phyloP scores from a whole-genome alignment of 2,113 vertebrate genomes.

The Megalops atlanticus region DNA sequence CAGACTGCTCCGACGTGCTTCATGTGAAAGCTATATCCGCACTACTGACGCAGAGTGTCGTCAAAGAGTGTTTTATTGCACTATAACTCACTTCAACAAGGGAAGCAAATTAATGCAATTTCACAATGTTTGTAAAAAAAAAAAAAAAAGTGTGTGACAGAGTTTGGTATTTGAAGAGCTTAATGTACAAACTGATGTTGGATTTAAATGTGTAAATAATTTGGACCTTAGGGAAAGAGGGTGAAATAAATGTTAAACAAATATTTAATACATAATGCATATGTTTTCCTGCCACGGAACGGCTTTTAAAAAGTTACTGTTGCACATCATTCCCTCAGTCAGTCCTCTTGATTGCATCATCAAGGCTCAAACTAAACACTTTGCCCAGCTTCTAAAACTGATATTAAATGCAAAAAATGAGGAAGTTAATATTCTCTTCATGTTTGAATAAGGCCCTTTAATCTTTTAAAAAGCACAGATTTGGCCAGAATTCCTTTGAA shows the following conservation, averaged over 20 bases:
- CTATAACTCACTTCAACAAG: slow-evolving; percentile 32
- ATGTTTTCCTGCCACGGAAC: not conserved
- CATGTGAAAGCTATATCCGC: not conserved
- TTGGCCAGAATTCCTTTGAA: not conserved
- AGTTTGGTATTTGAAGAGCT: not conserved
- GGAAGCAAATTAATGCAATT: not conserved
- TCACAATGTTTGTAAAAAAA: not conserved
- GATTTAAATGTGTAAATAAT: not conserved
- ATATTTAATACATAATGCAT: too few species aligned
- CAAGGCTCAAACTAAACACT: too few species aligned
- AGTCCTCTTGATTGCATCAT: too few species aligned
- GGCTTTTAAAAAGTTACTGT: not conserved
- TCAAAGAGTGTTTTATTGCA: slow-evolving; percentile 50
- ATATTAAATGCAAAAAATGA: too few species aligned
- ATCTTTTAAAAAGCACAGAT: not conserved
- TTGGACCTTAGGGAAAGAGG: not conserved
- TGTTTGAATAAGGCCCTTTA: not conserved
- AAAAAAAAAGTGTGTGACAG: not conserved
- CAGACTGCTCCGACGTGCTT: not conserved
- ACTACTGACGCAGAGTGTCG: not conserved
- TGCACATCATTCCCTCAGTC: too few species aligned
- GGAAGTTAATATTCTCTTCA: not conserved
- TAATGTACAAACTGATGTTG: not conserved
- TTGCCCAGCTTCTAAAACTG: too few species aligned
- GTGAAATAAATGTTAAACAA: not conserved